Percentiles rank a stretch among this genome's conserved stretches.
Evolutionary conservation across 2,797 vertebrate species (phyloP).

Genomic region (Muscicapa striata): DNA sequence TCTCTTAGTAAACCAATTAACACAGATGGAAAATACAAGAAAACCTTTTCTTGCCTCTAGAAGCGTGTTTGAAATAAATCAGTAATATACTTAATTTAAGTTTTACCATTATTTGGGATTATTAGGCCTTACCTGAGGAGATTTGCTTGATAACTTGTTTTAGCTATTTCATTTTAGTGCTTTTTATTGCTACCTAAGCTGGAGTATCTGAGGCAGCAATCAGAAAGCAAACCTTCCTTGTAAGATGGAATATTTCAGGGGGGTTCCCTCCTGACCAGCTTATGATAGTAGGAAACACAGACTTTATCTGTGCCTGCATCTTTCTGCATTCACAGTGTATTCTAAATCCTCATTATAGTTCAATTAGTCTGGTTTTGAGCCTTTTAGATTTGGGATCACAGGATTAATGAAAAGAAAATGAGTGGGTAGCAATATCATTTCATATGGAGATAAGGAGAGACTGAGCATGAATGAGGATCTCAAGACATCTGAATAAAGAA

Average conservation of each 20-base stretch:
- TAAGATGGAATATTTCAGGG: background rate
- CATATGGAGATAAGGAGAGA: constrained; percentile 87
- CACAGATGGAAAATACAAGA: background rate
- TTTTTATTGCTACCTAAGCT: background rate
- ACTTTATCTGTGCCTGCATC: constrained; percentile 64
- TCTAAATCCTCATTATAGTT: constrained; percentile 89
- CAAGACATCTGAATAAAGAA: constrained; percentile 77
- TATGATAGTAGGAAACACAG: constrained; percentile 42
- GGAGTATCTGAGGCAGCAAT: background rate
- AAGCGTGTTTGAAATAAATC: background rate
- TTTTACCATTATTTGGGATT: background rate
- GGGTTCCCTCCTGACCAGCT: background rate
- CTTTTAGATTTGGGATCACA: constrained; percentile 77
- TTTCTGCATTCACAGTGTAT: constrained; percentile 74
- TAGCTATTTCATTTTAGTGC: background rate
- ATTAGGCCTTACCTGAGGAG: background rate
- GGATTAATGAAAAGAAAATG: constrained; percentile 82
- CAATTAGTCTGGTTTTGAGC: constrained; percentile 87
- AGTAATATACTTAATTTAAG: background rate
- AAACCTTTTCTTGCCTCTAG: background rate
- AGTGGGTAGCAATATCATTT: constrained; percentile 85
- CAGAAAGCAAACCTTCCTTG: background rate
- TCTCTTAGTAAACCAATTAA: background rate
- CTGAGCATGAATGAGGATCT: constrained; percentile 85
- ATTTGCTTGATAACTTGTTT: background rate